These are phyloP conservation scores for Rhagonycha fulva DNA, from an alignment of 2,888 invertebrate species.

Conservation along the genomic window DNA sequence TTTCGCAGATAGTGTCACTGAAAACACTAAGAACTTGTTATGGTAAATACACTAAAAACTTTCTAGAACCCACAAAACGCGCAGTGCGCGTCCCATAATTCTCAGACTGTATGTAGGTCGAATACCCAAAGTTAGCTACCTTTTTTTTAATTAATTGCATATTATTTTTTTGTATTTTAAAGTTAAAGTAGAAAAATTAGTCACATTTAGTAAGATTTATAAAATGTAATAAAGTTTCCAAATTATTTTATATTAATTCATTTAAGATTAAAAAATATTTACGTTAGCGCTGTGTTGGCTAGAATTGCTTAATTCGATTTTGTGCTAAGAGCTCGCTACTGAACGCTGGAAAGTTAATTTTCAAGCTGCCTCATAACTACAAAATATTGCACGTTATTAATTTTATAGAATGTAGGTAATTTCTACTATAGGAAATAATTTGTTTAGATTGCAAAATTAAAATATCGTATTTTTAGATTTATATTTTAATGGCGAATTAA, in stretches of 20 bases:
- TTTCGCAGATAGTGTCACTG: no score
- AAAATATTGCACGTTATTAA: not conserved
- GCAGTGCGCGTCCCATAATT: no score
- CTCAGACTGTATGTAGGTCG: no score
- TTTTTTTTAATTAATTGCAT: no score
- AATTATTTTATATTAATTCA: not conserved
- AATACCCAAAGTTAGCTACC: no score
- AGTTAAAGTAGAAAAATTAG: not conserved
- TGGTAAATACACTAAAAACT: no score
- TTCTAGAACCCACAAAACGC: no score
- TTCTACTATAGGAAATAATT: not conserved
- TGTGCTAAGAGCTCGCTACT: not conserved
- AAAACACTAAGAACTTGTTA: no score
- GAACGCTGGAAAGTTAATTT: not conserved
- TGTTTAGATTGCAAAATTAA: not conserved
- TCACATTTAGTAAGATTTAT: not conserved
- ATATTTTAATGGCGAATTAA: not conserved
- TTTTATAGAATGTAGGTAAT: not conserved
- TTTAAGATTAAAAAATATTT: not conserved
- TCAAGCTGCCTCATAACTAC: not conserved
- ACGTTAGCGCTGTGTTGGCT: not conserved
- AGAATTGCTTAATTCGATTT: not conserved
- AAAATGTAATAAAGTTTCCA: not conserved
- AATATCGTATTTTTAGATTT: not conserved
- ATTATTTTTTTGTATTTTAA: not conserved